Evolutionary conservation across 1,140 invertebrate genomes (phyloP), one percentile per base, ranked within the genome.

Genomic region (Anoplophora glabripennis): DNA sequence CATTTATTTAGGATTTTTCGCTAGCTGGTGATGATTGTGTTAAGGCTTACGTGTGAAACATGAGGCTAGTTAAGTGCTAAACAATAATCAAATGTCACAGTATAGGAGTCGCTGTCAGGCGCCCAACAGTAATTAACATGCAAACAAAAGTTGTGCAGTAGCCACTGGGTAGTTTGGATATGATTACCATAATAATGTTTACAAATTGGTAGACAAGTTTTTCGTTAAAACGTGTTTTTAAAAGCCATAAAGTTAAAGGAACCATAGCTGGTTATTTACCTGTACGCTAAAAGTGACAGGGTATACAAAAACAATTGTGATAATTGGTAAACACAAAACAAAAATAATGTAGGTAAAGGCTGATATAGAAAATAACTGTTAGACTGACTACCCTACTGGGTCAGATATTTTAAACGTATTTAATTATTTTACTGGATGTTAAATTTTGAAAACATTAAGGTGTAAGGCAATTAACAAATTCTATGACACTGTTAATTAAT

Each of bases 11-110:
- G 40, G 40, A 12, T 12, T 41, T 41, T 41, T 41, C 40, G 40
- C 40, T 17, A 17, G 15, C 37, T 52, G 49, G 28, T 53, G 57
- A 52, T 44, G 47, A 46, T 38, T 59, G 38, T 59, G 47, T 59
- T 59, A 59, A 41, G 49, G 41, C 21, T 40, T 17, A 48, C n/a
- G 57, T 59, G 57, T 59, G 57, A 59, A 59, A 51, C 48, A 40
- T 7, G 44, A 52, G 52, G 57, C 52, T 59, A 48, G 46, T 42
- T 28, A 28, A 28, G 21, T 28, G 21, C 21, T 53, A 59, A 59
- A 53, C 48, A 51, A 35, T 51, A 38, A 59, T 28, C 57, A 53
- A 59, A 59, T 53, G 46, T 59, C 57, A 59, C 57, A 59, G 46
- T 28, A 28, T 59, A 53, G 41, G 11, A 53, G 37, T 18, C 45